A percentile compares a stretch with the other conserved stretches of the same genome.
phyloP scores from a whole-genome alignment of 1,140 invertebrate species.

The Drosophila yakuba region DNA sequence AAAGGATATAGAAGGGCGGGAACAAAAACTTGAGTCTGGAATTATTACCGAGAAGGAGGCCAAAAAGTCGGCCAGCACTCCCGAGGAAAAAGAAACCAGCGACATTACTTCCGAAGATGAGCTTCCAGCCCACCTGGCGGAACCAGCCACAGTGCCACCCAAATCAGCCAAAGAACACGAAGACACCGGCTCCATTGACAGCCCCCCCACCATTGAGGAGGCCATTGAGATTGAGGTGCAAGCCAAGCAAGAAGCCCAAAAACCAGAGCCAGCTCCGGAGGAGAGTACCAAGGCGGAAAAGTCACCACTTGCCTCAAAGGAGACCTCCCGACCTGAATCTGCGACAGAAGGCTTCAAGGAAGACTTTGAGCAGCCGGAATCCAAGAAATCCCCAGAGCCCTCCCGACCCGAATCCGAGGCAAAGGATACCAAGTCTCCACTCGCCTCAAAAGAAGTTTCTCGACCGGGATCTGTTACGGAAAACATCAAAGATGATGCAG shows the following conservation, averaged over 20 bases:
- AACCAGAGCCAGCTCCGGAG: constrained; percentile 21
- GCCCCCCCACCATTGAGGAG: constrained; percentile 80
- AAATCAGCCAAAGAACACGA: constrained; percentile 67
- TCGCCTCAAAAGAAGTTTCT: constrained; percentile 38
- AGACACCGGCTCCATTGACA: constrained; percentile 76
- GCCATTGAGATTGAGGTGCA: constrained; percentile 79
- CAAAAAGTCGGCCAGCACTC: constrained; percentile 68
- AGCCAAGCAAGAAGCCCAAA: constrained; percentile 21
- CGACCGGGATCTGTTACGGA: constrained; percentile 35
- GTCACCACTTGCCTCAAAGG: constrained; percentile 15
- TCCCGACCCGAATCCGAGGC: constrained; percentile 33
- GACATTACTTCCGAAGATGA: constrained; percentile 83
- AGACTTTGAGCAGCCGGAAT: not conserved
- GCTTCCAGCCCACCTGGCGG: constrained; percentile 60
- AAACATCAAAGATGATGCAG: constrained; percentile 32
- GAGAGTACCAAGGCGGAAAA: constrained; percentile 17
- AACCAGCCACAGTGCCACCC: constrained; percentile 12
- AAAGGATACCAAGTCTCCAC: constrained; percentile 25
- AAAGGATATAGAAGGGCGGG: not conserved
- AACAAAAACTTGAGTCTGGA: not conserved
- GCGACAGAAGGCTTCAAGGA: constrained; percentile 1
- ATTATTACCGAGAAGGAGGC: constrained; percentile 44
- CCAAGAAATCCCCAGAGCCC: not conserved
- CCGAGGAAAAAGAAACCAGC: constrained; percentile 79
- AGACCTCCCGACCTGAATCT: constrained; percentile 13